Evolutionary conservation across 2,113 vertebrate genomes (phyloP).

Genomic region (Sus scrofa): DNA sequence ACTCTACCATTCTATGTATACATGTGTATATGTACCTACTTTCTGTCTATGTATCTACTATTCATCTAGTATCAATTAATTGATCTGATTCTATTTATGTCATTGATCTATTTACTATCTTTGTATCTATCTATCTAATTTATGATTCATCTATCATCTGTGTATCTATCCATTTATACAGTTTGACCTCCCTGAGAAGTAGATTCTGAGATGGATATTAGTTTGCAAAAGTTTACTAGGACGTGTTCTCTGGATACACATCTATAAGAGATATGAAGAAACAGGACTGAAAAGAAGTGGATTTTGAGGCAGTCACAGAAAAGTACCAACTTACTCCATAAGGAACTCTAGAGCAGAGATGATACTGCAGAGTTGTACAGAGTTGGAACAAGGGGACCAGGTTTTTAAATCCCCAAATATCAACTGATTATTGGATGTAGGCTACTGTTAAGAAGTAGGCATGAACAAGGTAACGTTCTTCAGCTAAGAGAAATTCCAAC

Average conservation of each 20-base stretch:
- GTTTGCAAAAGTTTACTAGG: background rate
- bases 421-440: background rate
- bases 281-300: background rate
- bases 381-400: accelerated
- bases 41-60: background rate
- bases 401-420: background rate
- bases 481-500: background rate
- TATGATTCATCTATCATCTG: background rate
- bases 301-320: background rate
- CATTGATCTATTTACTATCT: background rate
- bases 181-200: background rate
- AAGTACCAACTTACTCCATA: background rate
- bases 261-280: background rate
- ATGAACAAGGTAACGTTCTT: background rate
- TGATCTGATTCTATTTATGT: no score
- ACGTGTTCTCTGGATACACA: background rate
- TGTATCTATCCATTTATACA: background rate
- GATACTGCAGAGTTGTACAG: background rate
- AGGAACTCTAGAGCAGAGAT: background rate
- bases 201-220: background rate
- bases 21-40: no score
- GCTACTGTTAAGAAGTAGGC: background rate
- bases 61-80: no score
- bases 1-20: background rate
- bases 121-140: background rate